Conservation (phyloP, 2,888 invertebrate species). For the Lissonota sp. region DNA sequence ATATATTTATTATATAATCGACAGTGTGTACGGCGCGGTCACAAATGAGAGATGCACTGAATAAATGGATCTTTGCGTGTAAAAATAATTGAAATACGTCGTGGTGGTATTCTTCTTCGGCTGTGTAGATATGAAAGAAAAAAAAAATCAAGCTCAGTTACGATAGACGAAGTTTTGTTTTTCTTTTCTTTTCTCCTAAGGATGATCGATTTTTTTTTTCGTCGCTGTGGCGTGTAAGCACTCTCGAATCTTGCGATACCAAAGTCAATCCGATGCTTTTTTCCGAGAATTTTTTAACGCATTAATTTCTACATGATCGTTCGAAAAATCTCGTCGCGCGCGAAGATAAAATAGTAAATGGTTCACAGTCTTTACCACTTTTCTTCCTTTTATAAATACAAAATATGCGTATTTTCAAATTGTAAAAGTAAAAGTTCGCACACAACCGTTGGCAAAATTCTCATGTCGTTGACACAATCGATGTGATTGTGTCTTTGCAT, state of each 20-base stretch:
- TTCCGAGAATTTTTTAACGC: no score
- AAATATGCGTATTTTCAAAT: constrained; percentile 32
- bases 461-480: constrained; percentile 10
- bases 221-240: constrained; percentile 3
- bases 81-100: constrained; percentile 57
- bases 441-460: constrained; percentile 32
- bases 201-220: constrained; percentile 9
- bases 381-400: constrained; percentile 12
- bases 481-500: no score
- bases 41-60: constrained; percentile 22
- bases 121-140: constrained; percentile 42
- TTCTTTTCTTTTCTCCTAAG: constrained; percentile 13
- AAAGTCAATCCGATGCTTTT: neutral
- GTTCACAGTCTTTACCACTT: neutral
- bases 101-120: constrained; percentile 32
- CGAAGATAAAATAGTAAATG: neutral
- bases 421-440: constrained; percentile 49
- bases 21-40: constrained; percentile 30
- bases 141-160: constrained; percentile 54
- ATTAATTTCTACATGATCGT: no score
- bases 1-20: constrained; percentile 39
- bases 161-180: constrained; percentile 31
- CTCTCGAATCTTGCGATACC: neutral
- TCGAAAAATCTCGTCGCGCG: no score
- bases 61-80: constrained; percentile 47